These are phyloP conservation scores for Drosophila stalkeri DNA, from an alignment of 2,888 invertebrate species.

Conservation along the genomic window DNA sequence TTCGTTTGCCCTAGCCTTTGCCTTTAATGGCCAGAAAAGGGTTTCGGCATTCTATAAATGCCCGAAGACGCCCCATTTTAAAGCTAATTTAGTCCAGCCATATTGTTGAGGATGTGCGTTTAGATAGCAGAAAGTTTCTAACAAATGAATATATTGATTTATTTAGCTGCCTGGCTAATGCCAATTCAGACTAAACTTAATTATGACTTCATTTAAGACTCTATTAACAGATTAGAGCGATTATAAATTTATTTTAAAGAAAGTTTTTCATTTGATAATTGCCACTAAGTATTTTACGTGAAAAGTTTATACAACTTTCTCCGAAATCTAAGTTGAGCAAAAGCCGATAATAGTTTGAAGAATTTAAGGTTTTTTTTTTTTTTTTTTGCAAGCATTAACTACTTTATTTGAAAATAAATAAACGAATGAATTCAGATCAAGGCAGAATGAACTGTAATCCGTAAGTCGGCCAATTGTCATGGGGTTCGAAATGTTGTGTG, in stretches of 20 bases:
- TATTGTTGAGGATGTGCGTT: constrained; percentile 2
- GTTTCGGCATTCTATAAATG: constrained; percentile 8
- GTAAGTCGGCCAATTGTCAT: constrained; percentile 47
- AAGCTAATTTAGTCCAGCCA: constrained; percentile 32
- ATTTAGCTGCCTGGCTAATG: constrained; percentile 13
- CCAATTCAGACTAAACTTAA: constrained; percentile 5
- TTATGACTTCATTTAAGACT: constrained; percentile 6
- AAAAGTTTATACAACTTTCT: constrained; percentile 37
- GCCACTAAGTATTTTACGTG: constrained; percentile 11
- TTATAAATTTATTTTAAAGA: constrained; percentile 8
- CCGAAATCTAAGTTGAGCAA: constrained; percentile 22
- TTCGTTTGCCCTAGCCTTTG: constrained; percentile 41
- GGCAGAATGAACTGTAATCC: constrained; percentile 29
- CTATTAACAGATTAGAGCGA: constrained; percentile 9
- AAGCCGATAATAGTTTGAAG: constrained; percentile 48
- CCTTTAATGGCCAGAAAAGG: constrained; percentile 26
- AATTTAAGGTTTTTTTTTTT: constrained; percentile 52
- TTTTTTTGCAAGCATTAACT: constrained; percentile 42
- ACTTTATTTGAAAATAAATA: constrained; percentile 42
- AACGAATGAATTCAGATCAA: constrained; percentile 38
- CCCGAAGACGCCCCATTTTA: constrained; percentile 16
- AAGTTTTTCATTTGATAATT: constrained; percentile 22
- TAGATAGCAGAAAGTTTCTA: constrained; percentile 19
- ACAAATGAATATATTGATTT: constrained; percentile 44
- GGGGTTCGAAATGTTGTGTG: constrained; percentile 50